A percentile compares a stretch with the other conserved stretches of the same genome.
Evolutionary conservation across 2,797 vertebrate species (phyloP).

Genomic region (Amblyraja radiata): DNA sequence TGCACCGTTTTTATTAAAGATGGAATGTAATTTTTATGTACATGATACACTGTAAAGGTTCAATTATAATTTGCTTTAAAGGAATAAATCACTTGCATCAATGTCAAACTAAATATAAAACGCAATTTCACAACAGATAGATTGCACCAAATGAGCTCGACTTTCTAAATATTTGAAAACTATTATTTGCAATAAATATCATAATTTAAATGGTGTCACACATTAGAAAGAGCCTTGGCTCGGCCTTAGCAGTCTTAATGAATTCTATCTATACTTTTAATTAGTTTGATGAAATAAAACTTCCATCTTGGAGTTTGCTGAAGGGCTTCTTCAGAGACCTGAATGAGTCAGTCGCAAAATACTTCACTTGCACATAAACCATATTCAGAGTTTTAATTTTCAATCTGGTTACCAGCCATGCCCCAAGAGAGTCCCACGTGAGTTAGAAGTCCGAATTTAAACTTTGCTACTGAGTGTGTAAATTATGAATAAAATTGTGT

Average conservation of each 20-base stretch:
- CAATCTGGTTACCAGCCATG: neutral
- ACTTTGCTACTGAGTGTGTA: neutral
- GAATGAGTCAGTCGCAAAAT: neutral
- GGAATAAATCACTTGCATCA: neutral
- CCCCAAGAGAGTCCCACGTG: neutral
- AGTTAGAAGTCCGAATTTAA: neutral
- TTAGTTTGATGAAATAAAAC: constrained; percentile 9
- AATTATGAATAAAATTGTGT: neutral
- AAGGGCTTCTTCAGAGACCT: neutral
- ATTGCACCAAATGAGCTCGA: neutral
- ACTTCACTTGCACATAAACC: neutral
- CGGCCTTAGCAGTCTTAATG: neutral
- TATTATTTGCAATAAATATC: constrained; percentile 10
- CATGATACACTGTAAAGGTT: neutral
- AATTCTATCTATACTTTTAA: neutral
- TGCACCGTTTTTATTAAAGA: constrained; percentile 4
- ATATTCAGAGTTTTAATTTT: neutral
- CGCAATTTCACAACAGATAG: neutral
- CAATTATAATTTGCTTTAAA: constrained; percentile 16
- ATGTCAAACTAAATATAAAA: neutral
- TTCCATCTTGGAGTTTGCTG: neutral
- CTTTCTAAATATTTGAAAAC: constrained; percentile 5
- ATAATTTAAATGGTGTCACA: neutral
- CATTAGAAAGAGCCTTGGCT: neutral
- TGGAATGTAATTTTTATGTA: constrained; percentile 8